Base-by-base conservation (phyloP, 2,113 vertebrate genomes). In the Phocoena phocoena region DNA sequence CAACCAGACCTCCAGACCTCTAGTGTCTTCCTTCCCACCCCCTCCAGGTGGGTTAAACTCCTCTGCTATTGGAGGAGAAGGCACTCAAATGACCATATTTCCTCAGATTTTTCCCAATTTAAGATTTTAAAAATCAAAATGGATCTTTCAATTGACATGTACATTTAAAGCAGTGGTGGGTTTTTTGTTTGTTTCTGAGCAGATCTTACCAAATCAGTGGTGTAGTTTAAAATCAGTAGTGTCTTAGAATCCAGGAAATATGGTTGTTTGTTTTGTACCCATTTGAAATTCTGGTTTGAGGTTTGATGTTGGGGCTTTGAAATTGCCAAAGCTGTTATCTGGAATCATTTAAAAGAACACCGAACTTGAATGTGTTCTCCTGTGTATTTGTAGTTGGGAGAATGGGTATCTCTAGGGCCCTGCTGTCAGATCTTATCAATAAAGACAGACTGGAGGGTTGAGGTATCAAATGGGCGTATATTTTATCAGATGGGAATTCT, bases 221-320 rank as follows among this genome's bases (percentile, higher is more conserved):
- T 77, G 9, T 62, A 94, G 11, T 44, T 94, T 96, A 95, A 93
- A 96, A 80, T 92, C 94, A 89, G 44, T 81, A 41, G 47, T 73
- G 10, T 86, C 82, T 95, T 94, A 82, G 96, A 80, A 97, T 93
- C 41, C 93, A 97, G 93, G 96, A 98, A 97, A 91, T 94, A 86
- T 23, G 50, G 89, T 95, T 7, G 38, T 83, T 97, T 97, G 93
- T 96, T 97, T 97, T 97, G 95, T 95, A 96, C 85, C 77, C 41
- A 31, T 4, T 44, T 97, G 91, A 94, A 97, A 94, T 97, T 97
- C 96, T 26, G 89, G 93, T 90, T 96, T 97, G 96, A 94, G 96
- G 91, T 97, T 97, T 96, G 33, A 89, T 68, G 47, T 13, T 97
- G 81, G 38, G 91, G 67, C 86, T 97, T 96, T 96, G 88, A 96